These are phyloP conservation scores for Dermochelys coriacea DNA, from an alignment of 2,797 vertebrate species.

Conservation along the genomic window DNA sequence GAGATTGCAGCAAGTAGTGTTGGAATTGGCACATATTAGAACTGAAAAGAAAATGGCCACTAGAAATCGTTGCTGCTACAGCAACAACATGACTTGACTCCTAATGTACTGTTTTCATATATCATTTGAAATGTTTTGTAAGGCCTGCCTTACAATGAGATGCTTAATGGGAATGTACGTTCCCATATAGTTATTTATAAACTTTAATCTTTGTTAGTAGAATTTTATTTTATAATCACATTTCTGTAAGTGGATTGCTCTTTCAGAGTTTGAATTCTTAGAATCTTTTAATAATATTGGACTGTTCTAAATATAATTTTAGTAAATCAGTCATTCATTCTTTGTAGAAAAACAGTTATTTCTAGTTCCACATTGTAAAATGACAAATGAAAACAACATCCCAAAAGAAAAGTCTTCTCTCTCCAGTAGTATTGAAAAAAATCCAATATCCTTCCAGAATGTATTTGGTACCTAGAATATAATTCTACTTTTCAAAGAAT, in stretches of 20 bases:
- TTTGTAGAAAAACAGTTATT: neutral
- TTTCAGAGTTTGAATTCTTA: neutral
- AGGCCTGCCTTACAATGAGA: neutral
- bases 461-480: neutral
- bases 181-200: neutral
- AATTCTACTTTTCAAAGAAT: neutral
- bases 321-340: neutral
- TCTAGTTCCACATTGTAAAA: neutral
- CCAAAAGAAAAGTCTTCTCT: neutral
- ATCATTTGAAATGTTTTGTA: neutral
- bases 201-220: neutral
- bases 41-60: slow-evolving; percentile 74
- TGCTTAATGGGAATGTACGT: neutral
- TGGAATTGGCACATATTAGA: slow-evolving; percentile 44
- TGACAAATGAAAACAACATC: neutral
- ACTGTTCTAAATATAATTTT: neutral
- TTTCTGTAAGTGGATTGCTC: neutral
- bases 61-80: slow-evolving; percentile 62
- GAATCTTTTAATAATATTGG: neutral
- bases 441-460: neutral
- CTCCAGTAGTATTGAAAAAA: neutral
- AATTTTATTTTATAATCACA: neutral
- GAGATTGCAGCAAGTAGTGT: slow-evolving; percentile 40
- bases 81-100: slow-evolving; percentile 62
- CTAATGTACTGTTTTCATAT: slow-evolving; percentile 44